These are phyloP conservation scores for Clostera curtula DNA, from an alignment of 2,888 invertebrate species.

Conservation along the genomic window DNA sequence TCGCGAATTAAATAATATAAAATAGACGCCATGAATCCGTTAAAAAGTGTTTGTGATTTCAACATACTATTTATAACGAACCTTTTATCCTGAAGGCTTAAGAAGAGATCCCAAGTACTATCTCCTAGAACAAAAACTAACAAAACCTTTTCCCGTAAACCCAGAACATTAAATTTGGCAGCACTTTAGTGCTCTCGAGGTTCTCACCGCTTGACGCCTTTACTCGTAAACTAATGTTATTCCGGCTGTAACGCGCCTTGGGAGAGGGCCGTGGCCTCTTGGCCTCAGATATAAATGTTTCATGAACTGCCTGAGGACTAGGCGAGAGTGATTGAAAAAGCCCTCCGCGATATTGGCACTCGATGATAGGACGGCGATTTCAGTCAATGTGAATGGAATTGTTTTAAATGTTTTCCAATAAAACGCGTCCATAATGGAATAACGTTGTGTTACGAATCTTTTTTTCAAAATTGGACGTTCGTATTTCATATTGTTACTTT, in stretches of 20 bases:
- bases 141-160: conserved; percentile 24
- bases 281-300: conserved; percentile 57
- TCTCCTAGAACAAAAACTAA: conserved; percentile 15
- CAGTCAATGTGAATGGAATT: conserved; percentile 11
- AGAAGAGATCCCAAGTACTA: too few relatives aligned
- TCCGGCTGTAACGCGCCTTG: conserved; percentile 51
- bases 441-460: too few relatives aligned
- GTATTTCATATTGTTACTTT: too few relatives aligned
- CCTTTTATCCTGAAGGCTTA: too few relatives aligned
- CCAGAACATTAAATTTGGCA: conserved; percentile 40
- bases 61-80: too few relatives aligned
- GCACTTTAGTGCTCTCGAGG: conserved; percentile 34
- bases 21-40: too few relatives aligned
- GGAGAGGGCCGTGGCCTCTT: conserved; percentile 23
- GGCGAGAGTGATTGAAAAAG: conserved; percentile 59
- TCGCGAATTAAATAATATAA: too few relatives aligned
- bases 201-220: conserved; percentile 33
- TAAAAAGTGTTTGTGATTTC: too few relatives aligned
- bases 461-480: too few relatives aligned
- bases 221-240: conserved; percentile 64
- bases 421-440: not conserved
- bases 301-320: conserved; percentile 53
- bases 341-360: conserved; percentile 46
- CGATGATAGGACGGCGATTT: conserved; percentile 34
- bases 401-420: conserved; percentile 3